These are phyloP conservation scores for Zaprionus taronus DNA, from an alignment of 1,140 invertebrate species.

Conservation along the genomic window DNA sequence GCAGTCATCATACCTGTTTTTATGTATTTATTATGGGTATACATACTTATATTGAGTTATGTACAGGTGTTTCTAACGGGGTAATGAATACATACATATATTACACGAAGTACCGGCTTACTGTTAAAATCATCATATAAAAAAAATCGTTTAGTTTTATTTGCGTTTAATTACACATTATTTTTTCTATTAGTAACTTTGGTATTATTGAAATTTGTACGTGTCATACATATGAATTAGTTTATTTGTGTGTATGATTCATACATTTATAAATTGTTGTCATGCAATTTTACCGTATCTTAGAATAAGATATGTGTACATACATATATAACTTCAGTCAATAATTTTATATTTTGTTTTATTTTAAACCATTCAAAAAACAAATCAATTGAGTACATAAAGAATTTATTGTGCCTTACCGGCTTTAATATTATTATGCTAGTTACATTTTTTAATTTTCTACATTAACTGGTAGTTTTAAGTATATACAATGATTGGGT, in stretches of 20 bases:
- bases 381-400: background rate
- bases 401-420: background rate
- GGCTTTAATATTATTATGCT: background rate
- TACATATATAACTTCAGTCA: background rate
- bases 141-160: background rate
- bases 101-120: background rate
- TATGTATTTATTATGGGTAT: background rate
- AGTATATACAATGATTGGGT: background rate
- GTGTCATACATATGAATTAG: background rate
- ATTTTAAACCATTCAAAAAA: background rate
- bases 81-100: slow-evolving; percentile 4
- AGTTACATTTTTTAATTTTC: background rate
- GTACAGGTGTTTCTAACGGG: background rate
- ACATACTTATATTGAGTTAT: slow-evolving; percentile 1
- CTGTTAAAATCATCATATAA: background rate
- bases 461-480: background rate
- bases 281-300: background rate
- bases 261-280: slow-evolving; percentile 1
- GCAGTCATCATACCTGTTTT: background rate
- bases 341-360: background rate
- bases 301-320: background rate
- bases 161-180: background rate
- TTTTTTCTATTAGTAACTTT: background rate
- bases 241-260: background rate
- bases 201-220: background rate